Evolutionary conservation across 2,113 vertebrate species (phyloP).

Genomic region (Pristiophorus japonicus): DNA sequence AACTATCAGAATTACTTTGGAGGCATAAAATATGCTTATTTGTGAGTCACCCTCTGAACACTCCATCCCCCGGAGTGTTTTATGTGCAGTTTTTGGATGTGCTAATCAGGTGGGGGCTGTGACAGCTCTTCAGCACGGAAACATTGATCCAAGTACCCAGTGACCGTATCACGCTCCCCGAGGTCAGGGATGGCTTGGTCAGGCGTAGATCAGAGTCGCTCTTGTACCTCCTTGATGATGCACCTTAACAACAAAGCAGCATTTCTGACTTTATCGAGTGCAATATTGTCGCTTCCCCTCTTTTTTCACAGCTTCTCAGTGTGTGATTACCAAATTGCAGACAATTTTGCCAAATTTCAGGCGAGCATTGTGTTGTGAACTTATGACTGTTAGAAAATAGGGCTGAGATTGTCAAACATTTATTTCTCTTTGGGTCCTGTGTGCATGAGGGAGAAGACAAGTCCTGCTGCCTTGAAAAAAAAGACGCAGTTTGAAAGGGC

Average conservation of each 20-base stretch:
- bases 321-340: constrained; percentile 31
- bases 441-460: not conserved
- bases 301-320: not conserved
- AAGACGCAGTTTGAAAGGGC: not conserved
- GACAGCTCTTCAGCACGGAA: not conserved
- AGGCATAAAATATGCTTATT: constrained; percentile 26
- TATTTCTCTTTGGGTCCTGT: not conserved
- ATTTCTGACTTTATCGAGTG: not conserved
- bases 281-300: not conserved
- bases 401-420: constrained; percentile 30
- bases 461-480: not conserved
- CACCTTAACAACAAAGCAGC: not conserved
- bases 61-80: not conserved
- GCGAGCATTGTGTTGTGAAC: constrained; percentile 30
- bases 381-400: constrained; percentile 17
- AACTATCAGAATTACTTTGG: constrained; percentile 35
- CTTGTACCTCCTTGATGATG: not conserved
- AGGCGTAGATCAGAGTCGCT: not conserved
- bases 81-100: not conserved
- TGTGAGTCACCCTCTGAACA: not conserved
- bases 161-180: not conserved
- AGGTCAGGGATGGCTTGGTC: not conserved
- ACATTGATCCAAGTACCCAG: not conserved
- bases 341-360: constrained; percentile 34
- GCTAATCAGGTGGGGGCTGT: not conserved